Percentiles rank a stretch among this genome's conserved stretches.
phyloP scores from a whole-genome alignment of 2,888 invertebrate genomes.

The Pristionchus mayeri region DNA sequence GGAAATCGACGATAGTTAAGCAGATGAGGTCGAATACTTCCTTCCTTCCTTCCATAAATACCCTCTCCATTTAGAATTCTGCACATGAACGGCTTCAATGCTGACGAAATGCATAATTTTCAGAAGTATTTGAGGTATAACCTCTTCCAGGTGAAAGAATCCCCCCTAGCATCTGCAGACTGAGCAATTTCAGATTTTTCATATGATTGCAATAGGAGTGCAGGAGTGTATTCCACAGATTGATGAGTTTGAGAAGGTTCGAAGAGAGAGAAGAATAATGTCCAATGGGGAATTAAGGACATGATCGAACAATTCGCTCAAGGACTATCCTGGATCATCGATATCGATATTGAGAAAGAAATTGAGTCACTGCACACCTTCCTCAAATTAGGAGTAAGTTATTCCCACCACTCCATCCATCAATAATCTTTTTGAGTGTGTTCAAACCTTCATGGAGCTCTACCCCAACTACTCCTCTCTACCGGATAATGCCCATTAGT shows the following conservation, averaged over 20 bases:
- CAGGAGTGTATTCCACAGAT: not conserved
- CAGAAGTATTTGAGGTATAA: constrained; percentile 46
- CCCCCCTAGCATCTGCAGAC: not conserved
- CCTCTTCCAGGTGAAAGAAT: constrained; percentile 25
- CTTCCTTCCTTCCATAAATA: too few species aligned
- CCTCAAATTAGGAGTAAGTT: not conserved
- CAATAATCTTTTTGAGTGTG: constrained; percentile 32
- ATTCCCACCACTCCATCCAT: not conserved
- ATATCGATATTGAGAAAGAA: constrained; percentile 33
- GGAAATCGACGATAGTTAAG: constrained; percentile 61
- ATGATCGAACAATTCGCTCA: constrained; percentile 30
- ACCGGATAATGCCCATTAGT: constrained; percentile 60
- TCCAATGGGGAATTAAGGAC: constrained; percentile 8
- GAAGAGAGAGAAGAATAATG: not conserved
- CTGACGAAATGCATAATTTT: constrained; percentile 19
- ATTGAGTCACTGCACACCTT: not conserved
- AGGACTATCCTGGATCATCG: constrained; percentile 38
- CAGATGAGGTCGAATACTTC: constrained; percentile 58
- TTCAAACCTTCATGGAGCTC: not conserved
- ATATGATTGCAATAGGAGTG: constrained; percentile 37
- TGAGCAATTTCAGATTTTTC: constrained; percentile 20
- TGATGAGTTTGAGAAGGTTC: not conserved
- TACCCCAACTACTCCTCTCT: constrained; percentile 53
- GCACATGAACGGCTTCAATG: constrained; percentile 39
- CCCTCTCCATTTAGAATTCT: constrained; percentile 40